Percentiles rank a stretch among this genome's conserved stretches.
Evolutionary conservation across 92 coral and sea anemone genomes (phyloP).

Genomic region (Phenganax stokvisi): DNA sequence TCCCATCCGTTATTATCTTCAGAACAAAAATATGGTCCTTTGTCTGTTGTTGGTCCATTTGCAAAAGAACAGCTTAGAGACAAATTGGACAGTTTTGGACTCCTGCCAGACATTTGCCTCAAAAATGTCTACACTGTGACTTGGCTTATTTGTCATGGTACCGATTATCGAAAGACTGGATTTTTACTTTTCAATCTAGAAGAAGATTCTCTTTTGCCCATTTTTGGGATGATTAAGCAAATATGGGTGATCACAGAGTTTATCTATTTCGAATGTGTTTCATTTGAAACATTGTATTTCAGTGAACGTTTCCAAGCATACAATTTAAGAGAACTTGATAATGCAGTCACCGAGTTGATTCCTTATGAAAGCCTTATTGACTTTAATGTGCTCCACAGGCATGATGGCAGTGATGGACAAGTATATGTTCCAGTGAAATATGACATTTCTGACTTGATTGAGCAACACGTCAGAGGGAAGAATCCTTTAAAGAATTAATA

Average conservation of each 20-base stretch:
- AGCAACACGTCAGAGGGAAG: constrained; percentile 18
- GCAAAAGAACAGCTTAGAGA: background rate
- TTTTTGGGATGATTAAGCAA: no score
- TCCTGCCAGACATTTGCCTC: no score
- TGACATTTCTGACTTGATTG: constrained; percentile 5
- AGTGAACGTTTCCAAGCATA: background rate
- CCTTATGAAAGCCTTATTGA: constrained; percentile 16
- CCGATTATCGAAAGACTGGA: no score
- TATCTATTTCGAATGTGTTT: constrained; percentile 42
- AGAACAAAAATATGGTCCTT: background rate
- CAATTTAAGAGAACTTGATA: no score
- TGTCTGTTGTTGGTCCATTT: background rate
- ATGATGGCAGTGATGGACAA: constrained; percentile 31
- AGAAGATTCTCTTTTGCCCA: no score
- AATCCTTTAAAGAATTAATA: constrained; percentile 8
- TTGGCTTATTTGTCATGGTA: no score
- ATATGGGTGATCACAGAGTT: constrained; percentile 42
- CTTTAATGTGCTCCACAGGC: constrained; percentile 23
- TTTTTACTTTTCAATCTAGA: no score
- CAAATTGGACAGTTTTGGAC: background rate
- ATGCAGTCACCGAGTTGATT: background rate
- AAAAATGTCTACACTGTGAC: no score
- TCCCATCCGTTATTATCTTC: background rate
- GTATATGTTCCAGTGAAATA: background rate
- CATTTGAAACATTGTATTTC: constrained; percentile 32